A percentile compares a stretch with the other conserved stretches of the same genome.
These are phyloP conservation scores for Ceratina calcarata DNA, from an alignment of 1,140 invertebrate species.

Conservation along the genomic window DNA sequence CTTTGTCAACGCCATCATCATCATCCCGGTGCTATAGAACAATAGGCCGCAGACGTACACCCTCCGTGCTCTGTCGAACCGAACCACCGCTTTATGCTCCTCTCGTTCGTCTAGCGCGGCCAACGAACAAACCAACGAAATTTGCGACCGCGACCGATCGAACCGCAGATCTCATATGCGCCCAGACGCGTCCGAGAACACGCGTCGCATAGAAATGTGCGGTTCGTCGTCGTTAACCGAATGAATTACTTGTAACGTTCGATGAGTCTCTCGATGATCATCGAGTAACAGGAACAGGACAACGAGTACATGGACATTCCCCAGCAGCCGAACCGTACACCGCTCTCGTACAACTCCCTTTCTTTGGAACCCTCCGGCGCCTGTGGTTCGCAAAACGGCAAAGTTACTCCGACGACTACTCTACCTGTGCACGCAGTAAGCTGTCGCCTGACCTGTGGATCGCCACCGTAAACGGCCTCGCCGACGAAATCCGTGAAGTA, in stretches of 20 bases:
- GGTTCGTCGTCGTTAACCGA: too few relatives aligned
- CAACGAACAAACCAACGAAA: too few relatives aligned
- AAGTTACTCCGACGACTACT: neutral
- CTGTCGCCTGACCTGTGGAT: conserved; percentile 84
- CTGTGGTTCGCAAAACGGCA: conserved; percentile 77
- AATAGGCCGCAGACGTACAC: conserved; percentile 96
- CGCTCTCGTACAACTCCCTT: conserved; percentile 90
- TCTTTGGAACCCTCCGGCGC: conserved; percentile 84
- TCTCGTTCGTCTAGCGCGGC: neutral
- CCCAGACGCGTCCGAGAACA: too few relatives aligned
- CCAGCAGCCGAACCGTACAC: conserved; percentile 96
- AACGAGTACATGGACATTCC: conserved; percentile 98
- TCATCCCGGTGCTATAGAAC: conserved; percentile 94
- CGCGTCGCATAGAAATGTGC: too few relatives aligned
- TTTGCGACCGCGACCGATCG: too few relatives aligned
- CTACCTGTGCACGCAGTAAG: too few relatives aligned
- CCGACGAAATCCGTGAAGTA: conserved; percentile 99
- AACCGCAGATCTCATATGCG: too few relatives aligned
- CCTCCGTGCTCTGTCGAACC: conserved; percentile 86
- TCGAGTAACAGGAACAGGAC: conserved; percentile 95
- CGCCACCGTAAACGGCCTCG: conserved; percentile 95
- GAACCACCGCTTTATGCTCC: neutral
- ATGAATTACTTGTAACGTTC: conserved; percentile 83
- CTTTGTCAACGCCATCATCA: conserved; percentile 90
- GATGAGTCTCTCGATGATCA: conserved; percentile 93